Evolutionary conservation across 2,113 vertebrate species (phyloP).

Genomic region (Carassius carassius): DNA sequence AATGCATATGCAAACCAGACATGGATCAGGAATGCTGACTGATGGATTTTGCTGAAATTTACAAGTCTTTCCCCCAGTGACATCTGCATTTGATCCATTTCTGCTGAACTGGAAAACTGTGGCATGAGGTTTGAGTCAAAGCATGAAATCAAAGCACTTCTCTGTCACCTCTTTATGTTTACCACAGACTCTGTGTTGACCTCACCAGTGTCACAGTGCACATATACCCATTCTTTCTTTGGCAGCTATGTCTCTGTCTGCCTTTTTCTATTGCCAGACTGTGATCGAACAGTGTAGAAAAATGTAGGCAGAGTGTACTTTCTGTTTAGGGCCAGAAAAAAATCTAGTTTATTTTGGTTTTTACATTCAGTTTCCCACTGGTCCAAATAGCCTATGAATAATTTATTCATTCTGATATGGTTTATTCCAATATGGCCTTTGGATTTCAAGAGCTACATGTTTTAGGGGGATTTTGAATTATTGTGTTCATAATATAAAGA

Average conservation of each 20-base stretch:
- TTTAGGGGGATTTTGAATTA: background rate
- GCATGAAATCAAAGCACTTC: background rate
- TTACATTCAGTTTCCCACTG: background rate
- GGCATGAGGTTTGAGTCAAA: conserved; percentile 14
- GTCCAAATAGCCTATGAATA: background rate
- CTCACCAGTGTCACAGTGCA: conserved; percentile 4
- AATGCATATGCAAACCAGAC: background rate
- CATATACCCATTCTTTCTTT: background rate
- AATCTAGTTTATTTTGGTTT: background rate
- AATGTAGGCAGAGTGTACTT: background rate
- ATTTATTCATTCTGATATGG: background rate
- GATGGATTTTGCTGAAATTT: background rate
- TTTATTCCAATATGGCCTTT: background rate
- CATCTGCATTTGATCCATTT: conserved; percentile 21
- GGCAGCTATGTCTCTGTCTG: background rate
- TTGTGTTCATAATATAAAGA: background rate
- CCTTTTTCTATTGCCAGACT: background rate
- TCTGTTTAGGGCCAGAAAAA: background rate
- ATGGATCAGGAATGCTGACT: background rate
- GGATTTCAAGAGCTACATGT: background rate
- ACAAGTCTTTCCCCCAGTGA: background rate
- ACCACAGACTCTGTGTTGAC: background rate
- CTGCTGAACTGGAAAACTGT: conserved; percentile 23
- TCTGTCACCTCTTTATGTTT: conserved; percentile 18
- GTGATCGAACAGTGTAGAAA: background rate